Base-by-base conservation (phyloP, 2,113 vertebrate species). In the Cyphomyrus discorhynchus region DNA sequence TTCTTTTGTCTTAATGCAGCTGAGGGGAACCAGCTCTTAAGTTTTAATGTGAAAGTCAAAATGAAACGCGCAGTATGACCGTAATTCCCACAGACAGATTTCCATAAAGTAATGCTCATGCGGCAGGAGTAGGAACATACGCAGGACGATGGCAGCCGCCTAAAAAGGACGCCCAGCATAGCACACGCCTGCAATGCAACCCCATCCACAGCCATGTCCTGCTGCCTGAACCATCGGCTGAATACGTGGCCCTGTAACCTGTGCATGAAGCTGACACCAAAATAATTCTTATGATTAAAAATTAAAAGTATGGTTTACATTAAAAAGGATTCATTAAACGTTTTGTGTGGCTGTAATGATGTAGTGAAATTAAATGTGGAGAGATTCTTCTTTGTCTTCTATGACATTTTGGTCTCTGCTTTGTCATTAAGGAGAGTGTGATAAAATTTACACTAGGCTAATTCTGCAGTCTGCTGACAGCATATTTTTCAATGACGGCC, bases 401-500 rank as follows among this genome's bases (percentile, higher is more conserved):
- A 24, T 93, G 93, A 95, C 95, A 95, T 94, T 94, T 93, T 94
- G 93, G 94, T 94, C 93, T 94, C 92, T 94, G 92, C 92, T 93
- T 94, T 95, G 94, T 95, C 93, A 94, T 94, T 94, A 93, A 93
- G 89, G 91, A 89, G 91, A 91, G 93, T 93, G 93, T 94, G 93
- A 95, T 95, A 91, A 95, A 94, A 95, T 94, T 94, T 94, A 93
- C 94, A 94, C 94, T 93, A 90, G 91, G 92, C 92, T 93, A 95
- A 94, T 94, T 94, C 93, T 91, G 92, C 92, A 93, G 92, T 93
- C 91, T 95, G 94, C 95, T 95, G 94, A 95, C 94, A 94, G 94
- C 94, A 95, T 94, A 94, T 94, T 96, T 94, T 94, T 92, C 91
- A 90, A 93, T 94, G 95, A 95, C 93, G 94, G 93, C 93, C 94